Conservation (phyloP, 2,113 vertebrate genomes). For the Neoarius graeffei region DNA sequence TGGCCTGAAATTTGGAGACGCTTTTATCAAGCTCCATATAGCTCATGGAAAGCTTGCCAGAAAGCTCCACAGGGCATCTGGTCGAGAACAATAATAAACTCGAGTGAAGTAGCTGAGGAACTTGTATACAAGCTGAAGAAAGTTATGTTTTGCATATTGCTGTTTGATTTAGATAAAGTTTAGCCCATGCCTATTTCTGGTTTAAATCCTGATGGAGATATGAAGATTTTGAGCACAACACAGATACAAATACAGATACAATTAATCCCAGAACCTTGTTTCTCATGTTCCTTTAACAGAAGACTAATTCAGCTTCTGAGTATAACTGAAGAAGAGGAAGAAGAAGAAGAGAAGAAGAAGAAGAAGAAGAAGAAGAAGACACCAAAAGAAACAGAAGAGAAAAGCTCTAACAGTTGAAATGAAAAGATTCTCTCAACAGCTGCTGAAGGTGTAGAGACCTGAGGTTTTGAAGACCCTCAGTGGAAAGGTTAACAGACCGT, state of each 20-base stretch:
- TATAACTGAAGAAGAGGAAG: neutral
- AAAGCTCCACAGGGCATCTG: neutral
- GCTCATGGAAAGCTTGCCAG: neutral
- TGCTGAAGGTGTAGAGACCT: neutral
- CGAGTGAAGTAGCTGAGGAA: neutral
- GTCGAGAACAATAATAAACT: neutral
- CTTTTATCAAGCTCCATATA: neutral
- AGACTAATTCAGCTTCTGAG: neutral
- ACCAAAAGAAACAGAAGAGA: neutral
- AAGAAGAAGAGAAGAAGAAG: too few relatives aligned
- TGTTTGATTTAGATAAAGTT: neutral
- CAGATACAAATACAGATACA: neutral
- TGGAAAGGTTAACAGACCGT: neutral
- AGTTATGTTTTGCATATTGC: neutral
- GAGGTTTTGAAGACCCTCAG: neutral
- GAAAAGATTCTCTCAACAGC: neutral
- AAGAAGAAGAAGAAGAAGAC: too few relatives aligned
- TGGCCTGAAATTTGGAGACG: neutral
- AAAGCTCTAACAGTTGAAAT: neutral
- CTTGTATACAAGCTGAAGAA: neutral
- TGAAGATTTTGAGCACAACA: neutral
- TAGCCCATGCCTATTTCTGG: neutral
- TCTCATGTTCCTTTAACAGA: too few relatives aligned
- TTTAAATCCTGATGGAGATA: neutral
- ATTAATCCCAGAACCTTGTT: neutral